phyloP scores from a whole-genome alignment of 2,113 vertebrate genomes.

The Ceyx cyanopectus region DNA sequence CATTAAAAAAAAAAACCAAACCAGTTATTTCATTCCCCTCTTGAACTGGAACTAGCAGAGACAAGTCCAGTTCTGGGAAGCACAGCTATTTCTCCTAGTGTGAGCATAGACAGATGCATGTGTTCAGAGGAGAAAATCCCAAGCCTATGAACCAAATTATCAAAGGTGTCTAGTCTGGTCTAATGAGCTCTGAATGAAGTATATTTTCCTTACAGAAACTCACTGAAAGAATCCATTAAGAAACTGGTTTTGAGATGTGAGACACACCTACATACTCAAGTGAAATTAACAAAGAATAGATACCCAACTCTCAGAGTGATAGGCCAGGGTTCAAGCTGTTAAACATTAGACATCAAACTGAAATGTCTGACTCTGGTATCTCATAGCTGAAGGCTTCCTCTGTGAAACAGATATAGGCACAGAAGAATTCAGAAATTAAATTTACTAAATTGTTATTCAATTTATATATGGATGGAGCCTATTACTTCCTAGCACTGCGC shows the following conservation, averaged over 20 bases:
- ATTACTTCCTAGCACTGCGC: neutral
- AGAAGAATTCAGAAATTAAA: neutral
- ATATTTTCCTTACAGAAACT: neutral
- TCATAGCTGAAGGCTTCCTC: neutral
- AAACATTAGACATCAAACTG: neutral
- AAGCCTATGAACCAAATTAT: neutral
- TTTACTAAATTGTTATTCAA: neutral
- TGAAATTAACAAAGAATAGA: neutral
- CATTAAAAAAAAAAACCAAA: too few species aligned
- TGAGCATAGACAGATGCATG: neutral
- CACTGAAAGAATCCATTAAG: neutral
- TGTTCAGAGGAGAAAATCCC: neutral
- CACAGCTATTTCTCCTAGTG: neutral
- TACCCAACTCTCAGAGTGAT: neutral
- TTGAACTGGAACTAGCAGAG: neutral
- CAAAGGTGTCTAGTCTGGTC: neutral
- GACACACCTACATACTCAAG: neutral
- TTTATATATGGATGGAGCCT: neutral
- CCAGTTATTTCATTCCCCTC: neutral
- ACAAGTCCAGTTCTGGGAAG: neutral
- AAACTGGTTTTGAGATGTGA: neutral
- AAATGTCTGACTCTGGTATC: neutral
- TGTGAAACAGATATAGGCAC: neutral
- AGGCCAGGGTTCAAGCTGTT: neutral
- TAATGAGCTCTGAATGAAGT: neutral